phyloP scores from a whole-genome alignment of 2,888 invertebrate genomes.

The Molorchus minor region DNA sequence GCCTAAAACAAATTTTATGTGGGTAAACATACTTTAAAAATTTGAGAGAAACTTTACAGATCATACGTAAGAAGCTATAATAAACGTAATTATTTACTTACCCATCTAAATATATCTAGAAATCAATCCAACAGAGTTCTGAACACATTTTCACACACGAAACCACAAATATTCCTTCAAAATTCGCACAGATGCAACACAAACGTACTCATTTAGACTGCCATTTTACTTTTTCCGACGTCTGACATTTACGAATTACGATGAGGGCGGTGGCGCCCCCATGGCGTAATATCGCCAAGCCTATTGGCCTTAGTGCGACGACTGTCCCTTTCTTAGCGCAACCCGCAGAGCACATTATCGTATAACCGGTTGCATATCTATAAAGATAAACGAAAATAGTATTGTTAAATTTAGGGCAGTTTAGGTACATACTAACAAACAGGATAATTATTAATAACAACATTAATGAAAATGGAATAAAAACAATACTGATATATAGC shows the following conservation, averaged over 20 bases:
- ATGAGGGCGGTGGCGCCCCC: slow-evolving; percentile 8
- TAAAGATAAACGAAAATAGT: neutral
- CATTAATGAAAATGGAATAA: too few relatives aligned
- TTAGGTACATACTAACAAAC: too few relatives aligned
- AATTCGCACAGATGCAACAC: slow-evolving; percentile 43
- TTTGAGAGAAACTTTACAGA: slow-evolving; percentile 1
- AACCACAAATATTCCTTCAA: slow-evolving; percentile 28
- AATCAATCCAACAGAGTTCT: slow-evolving; percentile 23
- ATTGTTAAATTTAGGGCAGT: too few relatives aligned
- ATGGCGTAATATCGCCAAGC: neutral
- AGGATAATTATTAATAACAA: too few relatives aligned
- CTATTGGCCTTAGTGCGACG: neutral
- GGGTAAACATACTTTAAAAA: slow-evolving; percentile 20
- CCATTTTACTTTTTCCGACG: slow-evolving; percentile 37
- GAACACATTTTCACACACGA: slow-evolving; percentile 36
- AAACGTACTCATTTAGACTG: slow-evolving; percentile 38
- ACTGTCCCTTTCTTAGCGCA: neutral
- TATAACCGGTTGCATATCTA: slow-evolving; percentile 18
- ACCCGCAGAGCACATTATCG: neutral
- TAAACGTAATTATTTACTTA: slow-evolving; percentile 22
- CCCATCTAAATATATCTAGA: slow-evolving; percentile 25
- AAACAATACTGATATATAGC: too few relatives aligned
- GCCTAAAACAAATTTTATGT: slow-evolving; percentile 10
- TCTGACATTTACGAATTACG: slow-evolving; percentile 29
- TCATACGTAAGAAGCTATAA: neutral